Evolutionary conservation across 2,113 vertebrate genomes (phyloP).

Genomic region (cattle (Bos taurus)): ARS-UCD2.0 NC_037331.1:83211501-83212000

Average conservation of each 20-base stretch:
- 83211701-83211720: neutral
- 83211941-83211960: neutral
- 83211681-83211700: neutral
- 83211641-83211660: neutral
- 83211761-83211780: neutral
- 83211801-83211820: neutral
- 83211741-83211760: neutral
- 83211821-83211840: neutral
- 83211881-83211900: neutral
- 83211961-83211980: neutral
- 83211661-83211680: neutral
- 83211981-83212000: neutral
- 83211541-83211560: neutral
- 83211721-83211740: neutral
- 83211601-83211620: constrained; percentile 7
- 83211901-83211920: neutral
- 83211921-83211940: neutral
- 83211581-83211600: neutral
- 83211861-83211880: neutral
- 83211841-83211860: neutral
- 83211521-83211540: neutral
- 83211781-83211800: neutral
- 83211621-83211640: neutral
- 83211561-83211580: neutral
- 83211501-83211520: neutral